Evolutionary conservation across 1,140 invertebrate species (phyloP).

Genomic region (Drosophila ananassae): DNA sequence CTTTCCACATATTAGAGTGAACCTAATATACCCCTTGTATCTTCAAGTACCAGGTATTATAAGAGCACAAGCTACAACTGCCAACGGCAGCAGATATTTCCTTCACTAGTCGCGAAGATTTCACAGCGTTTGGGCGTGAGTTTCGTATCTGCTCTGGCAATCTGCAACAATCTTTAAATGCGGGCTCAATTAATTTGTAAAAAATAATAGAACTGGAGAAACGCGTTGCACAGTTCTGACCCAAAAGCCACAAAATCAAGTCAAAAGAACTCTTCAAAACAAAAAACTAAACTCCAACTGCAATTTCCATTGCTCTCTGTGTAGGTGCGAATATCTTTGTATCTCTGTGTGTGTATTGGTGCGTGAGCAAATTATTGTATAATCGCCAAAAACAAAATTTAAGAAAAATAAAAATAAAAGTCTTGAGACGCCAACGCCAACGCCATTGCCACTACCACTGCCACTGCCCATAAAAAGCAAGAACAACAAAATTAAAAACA

Average conservation of each 20-base stretch:
- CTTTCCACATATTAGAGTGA: not conserved
- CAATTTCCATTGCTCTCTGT: constrained; percentile 17
- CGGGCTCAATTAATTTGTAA: constrained; percentile 40
- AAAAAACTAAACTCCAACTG: constrained; percentile 19
- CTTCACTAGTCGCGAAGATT: constrained; percentile 64
- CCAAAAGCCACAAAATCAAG: not conserved
- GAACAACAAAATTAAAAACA: constrained; percentile 20
- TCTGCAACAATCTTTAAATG: constrained; percentile 15
- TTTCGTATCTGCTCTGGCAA: constrained; percentile 10
- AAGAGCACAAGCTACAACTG: constrained; percentile 31
- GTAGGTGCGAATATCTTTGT: constrained; percentile 9
- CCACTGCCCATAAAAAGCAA: constrained; percentile 11
- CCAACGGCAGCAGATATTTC: constrained; percentile 44
- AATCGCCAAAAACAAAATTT: constrained; percentile 61
- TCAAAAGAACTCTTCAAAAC: not conserved
- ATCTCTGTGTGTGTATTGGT: constrained; percentile 30
- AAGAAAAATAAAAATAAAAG: constrained; percentile 29
- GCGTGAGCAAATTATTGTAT: constrained; percentile 74
- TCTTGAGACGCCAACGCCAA: constrained; percentile 40
- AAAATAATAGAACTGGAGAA: constrained; percentile 18
- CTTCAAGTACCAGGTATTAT: constrained; percentile 2
- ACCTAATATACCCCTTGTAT: not conserved
- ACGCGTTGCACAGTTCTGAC: constrained; percentile 18
- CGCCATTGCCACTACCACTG: not conserved
- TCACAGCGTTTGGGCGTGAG: constrained; percentile 78